Base-by-base conservation (phyloP, 2,888 invertebrate genomes). In the Erebia palarica region DNA sequence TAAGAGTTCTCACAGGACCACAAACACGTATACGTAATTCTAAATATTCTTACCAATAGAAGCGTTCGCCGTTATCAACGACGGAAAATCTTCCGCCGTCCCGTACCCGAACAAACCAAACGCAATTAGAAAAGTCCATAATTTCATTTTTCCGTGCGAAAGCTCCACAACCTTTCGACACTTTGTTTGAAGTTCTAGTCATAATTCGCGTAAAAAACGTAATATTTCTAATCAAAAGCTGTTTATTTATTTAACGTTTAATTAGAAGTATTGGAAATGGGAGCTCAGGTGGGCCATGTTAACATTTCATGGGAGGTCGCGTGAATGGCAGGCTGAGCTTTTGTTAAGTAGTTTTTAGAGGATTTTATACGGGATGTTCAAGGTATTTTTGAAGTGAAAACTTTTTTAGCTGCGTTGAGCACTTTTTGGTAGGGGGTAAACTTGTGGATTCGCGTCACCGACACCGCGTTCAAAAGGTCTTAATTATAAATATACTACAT, bases 31-130 rank as follows among this genome's bases (percentile, higher is more conserved):
- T 36, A 36, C 36, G 36, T 36, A 36, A 7, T 36, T 7, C 4
- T 14, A 1, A 63, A 47, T 53, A 18, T 16, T n/a, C 42, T 68
- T 53, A 68, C 68, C 68, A 42, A 97, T 93, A 1, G 96, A 95
- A 8, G 96, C 96, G 85, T 97, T 97, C 14, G 96, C 94, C 11
- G 95, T 95, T 1, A 96, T 94, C 75, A 96, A 88, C 0, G 96
- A 96, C 3, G 96, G 96, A 86, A 96, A 96, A 78, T 95, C 96
- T 84, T 96, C 94, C n/a, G 82, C 85, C 1, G 58, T 73, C 58
- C 81, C 86, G 11, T 76, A 71, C 69, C 78, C 75, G 71, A 84
- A 77, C 57, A 85, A 67, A 80, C 75, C 84, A 51, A 86, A 68
- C 16, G 85, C 74, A 70, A 80, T 72, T 51, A 83, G 59, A 59